Evolutionary conservation across 1,140 invertebrate genomes (phyloP).

Genomic region (Gryllus bimaculatus): DNA sequence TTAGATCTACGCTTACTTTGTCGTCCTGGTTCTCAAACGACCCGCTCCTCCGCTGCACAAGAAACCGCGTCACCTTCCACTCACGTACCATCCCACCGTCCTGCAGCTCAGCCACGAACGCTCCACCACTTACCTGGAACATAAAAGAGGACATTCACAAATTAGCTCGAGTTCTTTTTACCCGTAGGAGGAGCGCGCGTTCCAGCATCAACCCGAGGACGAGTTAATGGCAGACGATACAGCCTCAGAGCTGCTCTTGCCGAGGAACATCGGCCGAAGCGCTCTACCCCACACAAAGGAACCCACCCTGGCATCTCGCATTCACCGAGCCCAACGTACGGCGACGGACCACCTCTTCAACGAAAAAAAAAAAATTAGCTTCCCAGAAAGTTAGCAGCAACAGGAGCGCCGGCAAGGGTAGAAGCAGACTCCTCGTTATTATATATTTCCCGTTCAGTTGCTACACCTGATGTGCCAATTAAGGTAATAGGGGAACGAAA

Average conservation of each 20-base stretch:
- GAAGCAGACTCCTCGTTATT: not conserved
- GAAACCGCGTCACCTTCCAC: no score
- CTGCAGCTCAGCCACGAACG: not conserved
- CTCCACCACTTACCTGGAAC: not conserved
- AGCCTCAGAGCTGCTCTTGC: not conserved
- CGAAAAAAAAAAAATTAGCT: not conserved
- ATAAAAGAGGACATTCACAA: not conserved
- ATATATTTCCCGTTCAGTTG: conserved; percentile 4
- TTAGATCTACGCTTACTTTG: no score
- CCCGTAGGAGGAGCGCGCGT: not conserved
- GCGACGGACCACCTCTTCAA: not conserved
- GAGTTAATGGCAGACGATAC: not conserved
- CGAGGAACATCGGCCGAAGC: not conserved
- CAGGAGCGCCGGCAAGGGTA: not conserved
- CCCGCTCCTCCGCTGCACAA: no score
- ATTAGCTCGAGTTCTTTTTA: not conserved
- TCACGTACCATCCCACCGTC: not conserved
- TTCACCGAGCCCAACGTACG: not conserved
- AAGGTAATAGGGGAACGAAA: not conserved
- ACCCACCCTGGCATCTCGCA: not conserved
- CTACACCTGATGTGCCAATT: conserved; percentile 3
- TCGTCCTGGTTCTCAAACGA: no score
- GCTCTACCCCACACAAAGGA: not conserved
- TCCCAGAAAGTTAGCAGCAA: not conserved
- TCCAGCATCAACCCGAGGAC: no score